Percentiles rank a stretch among this genome's conserved stretches.
These are phyloP conservation scores for Hipposideros larvatus DNA, from an alignment of 2,797 vertebrate species.

Conservation along the genomic window DNA sequence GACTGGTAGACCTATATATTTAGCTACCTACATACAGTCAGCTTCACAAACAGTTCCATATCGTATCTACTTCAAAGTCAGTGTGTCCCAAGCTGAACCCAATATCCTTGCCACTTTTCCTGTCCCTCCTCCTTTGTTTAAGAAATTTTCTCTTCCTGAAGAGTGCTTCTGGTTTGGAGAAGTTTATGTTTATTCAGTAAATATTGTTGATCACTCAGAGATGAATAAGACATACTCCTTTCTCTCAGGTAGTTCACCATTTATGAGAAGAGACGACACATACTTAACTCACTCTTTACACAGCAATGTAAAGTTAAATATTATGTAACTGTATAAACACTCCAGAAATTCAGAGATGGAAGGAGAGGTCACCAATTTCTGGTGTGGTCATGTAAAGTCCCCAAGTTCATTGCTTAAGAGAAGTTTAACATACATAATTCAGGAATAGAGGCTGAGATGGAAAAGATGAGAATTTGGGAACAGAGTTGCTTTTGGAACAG, in stretches of 20 bases:
- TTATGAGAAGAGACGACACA: neutral
- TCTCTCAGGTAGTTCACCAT: neutral
- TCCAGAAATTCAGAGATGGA: neutral
- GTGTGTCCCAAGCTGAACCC: neutral
- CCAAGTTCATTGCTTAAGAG: neutral
- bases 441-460: neutral
- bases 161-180: neutral
- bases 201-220: neutral
- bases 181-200: slow-evolving; percentile 24
- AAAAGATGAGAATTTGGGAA: neutral
- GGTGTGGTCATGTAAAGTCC: neutral
- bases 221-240: neutral
- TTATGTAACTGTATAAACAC: neutral
- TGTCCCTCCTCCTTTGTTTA: neutral
- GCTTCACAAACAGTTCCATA: neutral
- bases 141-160: slow-evolving; percentile 6
- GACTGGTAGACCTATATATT: neutral
- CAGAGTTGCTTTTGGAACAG: slow-evolving; percentile 23
- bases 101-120: neutral
- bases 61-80: neutral
- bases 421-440: neutral
- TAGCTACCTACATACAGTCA: neutral
- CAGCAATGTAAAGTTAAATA: neutral
- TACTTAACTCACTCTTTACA: neutral
- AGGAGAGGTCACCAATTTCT: neutral